These are phyloP conservation scores for Pandemis cinnamomeana DNA, from an alignment of 2,888 invertebrate genomes.

Conservation along the genomic window DNA sequence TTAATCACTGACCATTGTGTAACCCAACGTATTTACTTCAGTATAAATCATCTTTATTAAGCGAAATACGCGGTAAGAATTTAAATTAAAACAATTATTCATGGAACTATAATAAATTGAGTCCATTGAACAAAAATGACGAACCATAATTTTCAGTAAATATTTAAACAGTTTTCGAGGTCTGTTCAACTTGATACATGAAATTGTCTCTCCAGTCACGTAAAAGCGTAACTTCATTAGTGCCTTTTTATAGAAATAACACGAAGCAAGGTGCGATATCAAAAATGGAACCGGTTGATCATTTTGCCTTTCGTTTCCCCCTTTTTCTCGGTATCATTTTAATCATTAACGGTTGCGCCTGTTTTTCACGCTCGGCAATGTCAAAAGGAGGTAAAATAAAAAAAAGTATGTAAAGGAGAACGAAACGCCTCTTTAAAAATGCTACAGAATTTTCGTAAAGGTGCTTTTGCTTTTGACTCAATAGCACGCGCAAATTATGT, in stretches of 20 bases:
- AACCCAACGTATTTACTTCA: conserved; percentile 4
- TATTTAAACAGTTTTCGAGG: neutral
- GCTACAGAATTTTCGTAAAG: neutral
- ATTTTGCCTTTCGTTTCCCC: conserved; percentile 1
- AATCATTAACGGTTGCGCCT: conserved; percentile 20
- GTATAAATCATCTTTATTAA: conserved; percentile 17
- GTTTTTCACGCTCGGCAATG: conserved; percentile 20
- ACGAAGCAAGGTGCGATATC: conserved; percentile 13
- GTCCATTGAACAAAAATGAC: neutral
- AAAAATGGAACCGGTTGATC: conserved; percentile 22
- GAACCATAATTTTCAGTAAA: neutral
- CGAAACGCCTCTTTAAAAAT: conserved; percentile 14
- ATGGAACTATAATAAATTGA: conserved; percentile 13
- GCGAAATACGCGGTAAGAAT: neutral
- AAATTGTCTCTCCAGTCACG: conserved; percentile 22
- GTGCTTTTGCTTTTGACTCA: neutral
- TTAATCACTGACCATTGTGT: no score
- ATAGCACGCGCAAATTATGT: neutral
- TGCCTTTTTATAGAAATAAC: conserved; percentile 32
- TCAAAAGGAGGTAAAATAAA: conserved; percentile 13
- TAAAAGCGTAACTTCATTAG: conserved; percentile 19
- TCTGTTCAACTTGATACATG: conserved; percentile 11
- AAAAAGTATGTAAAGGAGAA: conserved; percentile 3
- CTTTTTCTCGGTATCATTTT: conserved; percentile 10
- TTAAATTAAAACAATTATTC: conserved; percentile 22